A percentile compares a stretch with the other conserved stretches of the same genome.
Evolutionary conservation across 2,888 invertebrate species (phyloP).

Genomic region (Drosophila longiperda): DNA sequence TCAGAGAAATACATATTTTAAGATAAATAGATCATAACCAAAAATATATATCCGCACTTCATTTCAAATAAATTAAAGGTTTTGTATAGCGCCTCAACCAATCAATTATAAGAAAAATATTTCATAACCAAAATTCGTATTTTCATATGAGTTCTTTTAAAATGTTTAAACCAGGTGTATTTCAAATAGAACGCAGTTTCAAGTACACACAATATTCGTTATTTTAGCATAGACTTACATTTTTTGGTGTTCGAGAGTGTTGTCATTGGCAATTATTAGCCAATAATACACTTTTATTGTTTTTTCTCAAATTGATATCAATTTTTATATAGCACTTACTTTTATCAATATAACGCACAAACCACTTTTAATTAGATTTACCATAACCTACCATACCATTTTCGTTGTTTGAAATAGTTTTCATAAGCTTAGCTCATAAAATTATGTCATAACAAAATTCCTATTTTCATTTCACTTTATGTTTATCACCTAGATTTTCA

Average conservation of each 20-base stretch:
- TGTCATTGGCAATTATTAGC: background rate
- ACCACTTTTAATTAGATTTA: background rate
- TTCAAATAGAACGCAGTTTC: background rate
- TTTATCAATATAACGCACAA: background rate
- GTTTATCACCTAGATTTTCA: background rate
- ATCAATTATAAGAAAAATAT: background rate
- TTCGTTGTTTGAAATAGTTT: background rate
- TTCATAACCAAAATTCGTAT: background rate
- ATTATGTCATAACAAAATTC: background rate
- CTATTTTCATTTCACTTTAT: background rate
- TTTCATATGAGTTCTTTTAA: background rate
- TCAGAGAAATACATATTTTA: background rate
- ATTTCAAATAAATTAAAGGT: no score
- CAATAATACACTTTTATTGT: background rate
- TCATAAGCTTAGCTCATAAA: background rate
- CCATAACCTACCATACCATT: background rate
- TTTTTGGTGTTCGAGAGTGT: background rate
- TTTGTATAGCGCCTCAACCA: no score
- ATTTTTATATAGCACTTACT: background rate
- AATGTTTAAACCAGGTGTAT: background rate
- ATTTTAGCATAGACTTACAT: background rate
- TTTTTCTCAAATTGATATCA: background rate
- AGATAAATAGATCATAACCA: no score
- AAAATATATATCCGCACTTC: no score
- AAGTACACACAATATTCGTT: background rate